Evolutionary conservation across 2,113 vertebrate species (phyloP).

Genomic region (Cyanoliseus patagonus): DNA sequence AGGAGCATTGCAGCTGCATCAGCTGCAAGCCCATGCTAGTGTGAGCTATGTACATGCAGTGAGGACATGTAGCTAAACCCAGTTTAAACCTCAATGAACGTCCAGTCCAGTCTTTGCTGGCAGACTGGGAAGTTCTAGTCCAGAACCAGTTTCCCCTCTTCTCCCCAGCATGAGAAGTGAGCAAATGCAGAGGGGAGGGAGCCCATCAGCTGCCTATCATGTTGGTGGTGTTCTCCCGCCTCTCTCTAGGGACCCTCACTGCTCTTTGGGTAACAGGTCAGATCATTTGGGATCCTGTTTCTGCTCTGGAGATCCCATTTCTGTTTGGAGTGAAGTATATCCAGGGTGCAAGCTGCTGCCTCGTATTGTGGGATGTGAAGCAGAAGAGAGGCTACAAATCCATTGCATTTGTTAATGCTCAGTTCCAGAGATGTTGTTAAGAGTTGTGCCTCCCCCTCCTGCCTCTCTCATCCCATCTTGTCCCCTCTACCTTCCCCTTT

Average conservation of each 20-base stretch:
- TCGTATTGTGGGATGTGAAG: background rate
- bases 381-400: background rate
- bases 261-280: background rate
- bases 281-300: background rate
- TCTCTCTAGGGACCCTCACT: background rate
- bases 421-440: background rate
- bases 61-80: background rate
- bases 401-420: background rate
- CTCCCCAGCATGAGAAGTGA: background rate
- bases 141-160: background rate
- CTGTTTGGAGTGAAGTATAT: background rate
- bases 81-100: rapidly evolving
- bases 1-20: background rate
- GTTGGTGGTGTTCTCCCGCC: background rate
- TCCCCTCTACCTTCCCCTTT: background rate
- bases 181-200: background rate
- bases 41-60: background rate
- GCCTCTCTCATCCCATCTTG: no score
- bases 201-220: background rate
- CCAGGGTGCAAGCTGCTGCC: background rate
- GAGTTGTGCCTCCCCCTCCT: rapidly evolving
- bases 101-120: background rate
- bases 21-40: background rate
- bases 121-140: background rate
- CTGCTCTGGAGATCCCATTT: background rate